Evolutionary conservation across 2,888 invertebrate genomes (phyloP).

Genomic region (Rhingia rostrata): DNA sequence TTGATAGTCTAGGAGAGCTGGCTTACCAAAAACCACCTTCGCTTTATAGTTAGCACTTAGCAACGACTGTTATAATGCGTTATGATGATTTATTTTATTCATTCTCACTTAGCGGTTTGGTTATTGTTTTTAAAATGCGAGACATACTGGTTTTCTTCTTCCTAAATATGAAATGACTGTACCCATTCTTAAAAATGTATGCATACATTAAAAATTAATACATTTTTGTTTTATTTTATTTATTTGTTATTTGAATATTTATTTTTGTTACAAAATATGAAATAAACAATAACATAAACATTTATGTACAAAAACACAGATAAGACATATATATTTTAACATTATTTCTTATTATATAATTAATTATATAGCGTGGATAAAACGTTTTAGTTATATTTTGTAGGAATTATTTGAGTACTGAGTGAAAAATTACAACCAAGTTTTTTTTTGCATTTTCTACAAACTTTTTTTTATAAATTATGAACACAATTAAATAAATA

Average conservation of each 20-base stretch:
- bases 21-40: no score
- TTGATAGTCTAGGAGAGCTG: no score
- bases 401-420: slow-evolving; percentile 58
- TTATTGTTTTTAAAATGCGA: no score
- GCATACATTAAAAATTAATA: not conserved
- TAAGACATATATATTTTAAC: slow-evolving; percentile 49
- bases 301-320: slow-evolving; percentile 69
- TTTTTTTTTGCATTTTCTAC: slow-evolving; percentile 25
- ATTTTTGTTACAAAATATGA: slow-evolving; percentile 60
- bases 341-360: slow-evolving; percentile 38
- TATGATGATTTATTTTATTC: no score
- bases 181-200: no score
- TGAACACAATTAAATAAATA: slow-evolving; percentile 11
- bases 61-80: no score
- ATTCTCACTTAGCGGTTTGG: no score
- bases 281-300: slow-evolving; percentile 55
- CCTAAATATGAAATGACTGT: no score
- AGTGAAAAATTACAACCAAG: slow-evolving; percentile 64
- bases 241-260: slow-evolving; percentile 38
- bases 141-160: no score
- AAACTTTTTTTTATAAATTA: not conserved
- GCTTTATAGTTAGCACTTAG: no score
- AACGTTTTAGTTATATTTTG: slow-evolving; percentile 28
- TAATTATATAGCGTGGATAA: slow-evolving; percentile 15
- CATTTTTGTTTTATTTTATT: not conserved